These are phyloP conservation scores for Ailuropoda melanoleuca DNA, from an alignment of 2,113 vertebrate species.

Conservation along the genomic window DNA sequence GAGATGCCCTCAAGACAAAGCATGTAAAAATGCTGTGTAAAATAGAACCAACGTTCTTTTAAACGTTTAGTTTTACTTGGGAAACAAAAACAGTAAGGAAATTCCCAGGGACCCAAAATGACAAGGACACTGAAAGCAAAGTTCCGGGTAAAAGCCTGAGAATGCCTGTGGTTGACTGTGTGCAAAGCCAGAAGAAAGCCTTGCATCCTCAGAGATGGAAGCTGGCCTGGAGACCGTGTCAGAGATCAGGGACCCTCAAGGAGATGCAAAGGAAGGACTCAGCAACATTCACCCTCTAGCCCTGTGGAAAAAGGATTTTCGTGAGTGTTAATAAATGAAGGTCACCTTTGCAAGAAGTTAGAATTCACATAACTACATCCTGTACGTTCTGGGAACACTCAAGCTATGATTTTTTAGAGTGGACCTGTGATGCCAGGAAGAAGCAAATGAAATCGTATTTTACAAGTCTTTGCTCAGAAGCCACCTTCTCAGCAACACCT, in stretches of 20 bases:
- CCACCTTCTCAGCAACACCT: not conserved
- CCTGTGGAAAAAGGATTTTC: not conserved
- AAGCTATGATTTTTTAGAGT: not conserved
- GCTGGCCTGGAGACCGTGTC: rapidly evolving
- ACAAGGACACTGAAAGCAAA: no score
- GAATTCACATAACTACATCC: not conserved
- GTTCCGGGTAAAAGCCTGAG: not conserved
- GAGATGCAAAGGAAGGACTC: not conserved
- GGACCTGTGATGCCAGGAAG: not conserved
- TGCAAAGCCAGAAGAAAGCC: no score
- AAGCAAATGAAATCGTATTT: not conserved
- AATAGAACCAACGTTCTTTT: not conserved
- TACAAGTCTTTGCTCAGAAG: not conserved
- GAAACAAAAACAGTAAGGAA: not conserved
- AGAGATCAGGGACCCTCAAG: not conserved
- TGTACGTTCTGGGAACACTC: rapidly evolving
- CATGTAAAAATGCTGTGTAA: not conserved
- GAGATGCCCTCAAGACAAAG: not conserved
- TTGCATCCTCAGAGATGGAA: rapidly evolving
- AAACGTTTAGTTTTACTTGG: not conserved
- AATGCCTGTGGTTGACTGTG: rapidly evolving
- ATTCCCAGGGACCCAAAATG: not conserved
- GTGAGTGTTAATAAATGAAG: not conserved
- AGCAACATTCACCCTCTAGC: rapidly evolving
- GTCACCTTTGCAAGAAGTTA: not conserved